Percentiles rank a stretch among this genome's conserved stretches.
Evolutionary conservation across 2,797 vertebrate genomes (phyloP).

Genomic region (Anableps anableps): DNA sequence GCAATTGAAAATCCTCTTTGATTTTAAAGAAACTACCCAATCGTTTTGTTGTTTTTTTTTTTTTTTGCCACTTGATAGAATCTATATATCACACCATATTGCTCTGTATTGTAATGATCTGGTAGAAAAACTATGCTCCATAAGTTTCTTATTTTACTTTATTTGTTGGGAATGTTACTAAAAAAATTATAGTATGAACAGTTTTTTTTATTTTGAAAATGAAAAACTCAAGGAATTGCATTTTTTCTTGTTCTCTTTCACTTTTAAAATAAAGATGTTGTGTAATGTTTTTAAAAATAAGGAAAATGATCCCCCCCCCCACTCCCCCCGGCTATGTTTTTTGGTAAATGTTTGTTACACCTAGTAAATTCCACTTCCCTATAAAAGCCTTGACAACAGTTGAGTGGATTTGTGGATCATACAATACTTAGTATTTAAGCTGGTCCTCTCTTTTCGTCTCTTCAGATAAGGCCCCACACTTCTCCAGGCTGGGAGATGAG

Average conservation of each 20-base stretch:
- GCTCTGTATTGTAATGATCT: not conserved
- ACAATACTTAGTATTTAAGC: slow-evolving; percentile 37
- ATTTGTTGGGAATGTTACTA: not conserved
- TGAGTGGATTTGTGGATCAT: slow-evolving; percentile 32
- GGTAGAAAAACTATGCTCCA: not conserved
- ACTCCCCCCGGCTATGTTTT: no score
- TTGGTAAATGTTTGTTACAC: not conserved
- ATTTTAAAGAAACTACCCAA: not conserved
- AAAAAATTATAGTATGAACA: not conserved
- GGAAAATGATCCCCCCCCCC: not conserved
- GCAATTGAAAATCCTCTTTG: not conserved
- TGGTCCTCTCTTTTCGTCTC: slow-evolving; percentile 36
- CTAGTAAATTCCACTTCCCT: not conserved
- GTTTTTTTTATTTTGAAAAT: not conserved
- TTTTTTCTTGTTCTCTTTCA: not conserved
- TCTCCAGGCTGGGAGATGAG: slow-evolving; percentile 94
- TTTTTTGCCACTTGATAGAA: not conserved
- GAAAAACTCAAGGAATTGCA: not conserved
- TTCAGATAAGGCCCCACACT: slow-evolving; percentile 95
- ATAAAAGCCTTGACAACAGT: slow-evolving; percentile 16
- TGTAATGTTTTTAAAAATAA: not conserved
- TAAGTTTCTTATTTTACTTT: not conserved
- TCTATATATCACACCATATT: not conserved
- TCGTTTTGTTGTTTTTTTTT: no score
- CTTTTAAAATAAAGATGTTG: not conserved